Evolutionary conservation across 2,888 invertebrate genomes (phyloP).

Genomic region (Drosophila fungiperda): DNA sequence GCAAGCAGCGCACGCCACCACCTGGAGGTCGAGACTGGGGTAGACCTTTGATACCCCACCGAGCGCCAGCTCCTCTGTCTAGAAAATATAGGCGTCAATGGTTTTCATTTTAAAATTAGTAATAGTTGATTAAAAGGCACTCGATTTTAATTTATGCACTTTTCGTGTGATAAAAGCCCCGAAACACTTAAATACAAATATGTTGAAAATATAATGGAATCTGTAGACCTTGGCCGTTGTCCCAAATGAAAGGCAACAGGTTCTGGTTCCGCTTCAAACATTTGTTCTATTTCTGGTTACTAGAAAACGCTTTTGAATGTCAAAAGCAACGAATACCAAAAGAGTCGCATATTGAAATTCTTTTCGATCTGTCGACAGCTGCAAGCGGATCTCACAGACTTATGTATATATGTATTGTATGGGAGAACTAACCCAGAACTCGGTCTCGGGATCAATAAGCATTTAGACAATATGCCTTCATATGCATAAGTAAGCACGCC

Average conservation of each 20-base stretch:
- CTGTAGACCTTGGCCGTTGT: constrained; percentile 23
- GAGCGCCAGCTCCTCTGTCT: background rate
- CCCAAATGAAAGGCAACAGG: constrained; percentile 74
- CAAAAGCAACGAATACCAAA: constrained; percentile 11
- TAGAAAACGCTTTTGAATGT: constrained; percentile 42
- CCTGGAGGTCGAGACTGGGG: constrained; percentile 34
- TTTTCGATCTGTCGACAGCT: constrained; percentile 22
- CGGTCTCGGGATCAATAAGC: constrained; percentile 36
- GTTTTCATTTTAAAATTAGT: constrained; percentile 24
- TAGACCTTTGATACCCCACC: constrained; percentile 13
- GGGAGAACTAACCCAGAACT: constrained; percentile 8
- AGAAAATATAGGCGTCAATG: constrained; percentile 23
- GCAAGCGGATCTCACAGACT: constrained; percentile 39
- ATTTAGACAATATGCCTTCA: constrained; percentile 62
- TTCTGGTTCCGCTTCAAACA: constrained; percentile 48
- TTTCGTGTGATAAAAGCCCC: constrained; percentile 63
- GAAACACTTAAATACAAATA: constrained; percentile 58
- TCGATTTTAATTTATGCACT: constrained; percentile 54
- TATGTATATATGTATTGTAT: background rate
- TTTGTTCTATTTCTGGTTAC: constrained; percentile 47
- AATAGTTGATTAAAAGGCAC: constrained; percentile 1
- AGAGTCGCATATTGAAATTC: constrained; percentile 9
- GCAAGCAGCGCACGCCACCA: background rate
- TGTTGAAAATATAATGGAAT: constrained; percentile 32
- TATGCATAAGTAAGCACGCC: constrained; percentile 39